Base-by-base conservation (phyloP, 2,113 vertebrate genomes). In the Oophaga pumilio region DNA sequence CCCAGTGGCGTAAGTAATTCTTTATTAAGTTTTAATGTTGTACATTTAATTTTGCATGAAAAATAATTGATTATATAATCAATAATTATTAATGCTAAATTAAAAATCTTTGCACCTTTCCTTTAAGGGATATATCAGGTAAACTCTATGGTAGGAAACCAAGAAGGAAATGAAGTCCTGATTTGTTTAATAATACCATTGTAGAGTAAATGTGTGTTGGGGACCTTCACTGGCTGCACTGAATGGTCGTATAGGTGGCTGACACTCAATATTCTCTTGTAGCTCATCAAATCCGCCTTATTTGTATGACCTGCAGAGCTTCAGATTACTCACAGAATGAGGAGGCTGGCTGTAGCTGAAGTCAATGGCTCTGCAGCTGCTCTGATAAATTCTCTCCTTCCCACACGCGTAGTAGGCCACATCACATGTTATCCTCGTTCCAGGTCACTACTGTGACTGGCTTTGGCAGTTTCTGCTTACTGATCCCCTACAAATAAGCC, bases 241-340 rank as follows among this genome's bases (percentile, higher is more conserved):
- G 86, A 83, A 83, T 53, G 80, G 71, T 66, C 28, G 28, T 33
- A 26, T 62, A 84, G 71, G 84, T 76, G 81, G 59, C 81, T 24
- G 73, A 62, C 24, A 68, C 78, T 28, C 69, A 53, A 87, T 82
- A 74, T 60, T 76, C 79, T 74, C 26, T 76, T 28, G 52, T 60
- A 60, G 56, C 57, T 87, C 78, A 53, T 64, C 69, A 62, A 57
- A 52, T 49, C 84, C 28, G 56, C 79, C 79, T 87, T 82, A 82
- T 87, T 87, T 82, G 86, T 87, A 87, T 76, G 86, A 87, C 86
- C 79, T 76, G 69, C 79, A 82, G 80, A 87, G 79, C 68, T 74
- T 87, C 78, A 53, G 24, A 82, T 87, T 53, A 76, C 79, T 82
- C 69, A 18, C 86, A 82, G 53, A 53, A 76, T 20, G 86, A 82